Percentiles rank a stretch among this genome's conserved stretches.
These are phyloP conservation scores for Acanthopagrus latus DNA, from an alignment of 2,797 vertebrate genomes.

Conservation along the genomic window DNA sequence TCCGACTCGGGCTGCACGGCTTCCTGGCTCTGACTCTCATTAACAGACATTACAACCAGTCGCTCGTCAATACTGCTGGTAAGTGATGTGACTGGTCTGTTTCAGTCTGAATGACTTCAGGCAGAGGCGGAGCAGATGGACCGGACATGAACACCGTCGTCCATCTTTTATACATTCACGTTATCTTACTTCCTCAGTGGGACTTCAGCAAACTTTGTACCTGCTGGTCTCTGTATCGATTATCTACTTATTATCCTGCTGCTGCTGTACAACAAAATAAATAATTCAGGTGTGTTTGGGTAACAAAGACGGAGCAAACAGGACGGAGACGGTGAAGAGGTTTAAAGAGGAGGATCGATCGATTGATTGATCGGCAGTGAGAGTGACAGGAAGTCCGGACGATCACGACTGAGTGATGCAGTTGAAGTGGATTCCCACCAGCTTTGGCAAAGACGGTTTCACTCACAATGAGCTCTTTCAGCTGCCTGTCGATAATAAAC, in stretches of 20 bases:
- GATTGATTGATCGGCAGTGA: not conserved
- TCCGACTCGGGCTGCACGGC: slow-evolving; percentile 44
- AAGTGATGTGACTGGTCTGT: slow-evolving; percentile 48
- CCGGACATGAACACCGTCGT: not conserved
- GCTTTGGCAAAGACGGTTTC: not conserved
- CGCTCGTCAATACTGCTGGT: slow-evolving; percentile 60
- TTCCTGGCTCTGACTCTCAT: slow-evolving; percentile 62
- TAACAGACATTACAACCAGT: slow-evolving; percentile 56
- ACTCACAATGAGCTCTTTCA: not conserved
- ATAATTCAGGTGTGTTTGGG: slow-evolving; percentile 56
- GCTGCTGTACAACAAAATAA: slow-evolving; percentile 40
- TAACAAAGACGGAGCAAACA: slow-evolving; percentile 13
- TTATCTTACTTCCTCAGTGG: too few species aligned
- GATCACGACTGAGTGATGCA: not conserved
- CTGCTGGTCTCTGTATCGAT: slow-evolving; percentile 22
- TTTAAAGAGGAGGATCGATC: slow-evolving; percentile 12
- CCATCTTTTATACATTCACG: not conserved
- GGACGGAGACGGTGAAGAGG: slow-evolving; percentile 23
- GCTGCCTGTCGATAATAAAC: too few species aligned
- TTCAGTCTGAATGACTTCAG: slow-evolving; percentile 29
- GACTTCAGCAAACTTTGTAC: not conserved
- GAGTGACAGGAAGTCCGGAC: slow-evolving; percentile 2
- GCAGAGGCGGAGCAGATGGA: not conserved
- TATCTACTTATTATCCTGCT: slow-evolving; percentile 6
- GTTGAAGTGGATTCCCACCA: too few species aligned